Percentiles rank a stretch among this genome's conserved stretches.
phyloP scores from a whole-genome alignment of 2,888 invertebrate genomes.

The Ochropleura leucogaster region DNA sequence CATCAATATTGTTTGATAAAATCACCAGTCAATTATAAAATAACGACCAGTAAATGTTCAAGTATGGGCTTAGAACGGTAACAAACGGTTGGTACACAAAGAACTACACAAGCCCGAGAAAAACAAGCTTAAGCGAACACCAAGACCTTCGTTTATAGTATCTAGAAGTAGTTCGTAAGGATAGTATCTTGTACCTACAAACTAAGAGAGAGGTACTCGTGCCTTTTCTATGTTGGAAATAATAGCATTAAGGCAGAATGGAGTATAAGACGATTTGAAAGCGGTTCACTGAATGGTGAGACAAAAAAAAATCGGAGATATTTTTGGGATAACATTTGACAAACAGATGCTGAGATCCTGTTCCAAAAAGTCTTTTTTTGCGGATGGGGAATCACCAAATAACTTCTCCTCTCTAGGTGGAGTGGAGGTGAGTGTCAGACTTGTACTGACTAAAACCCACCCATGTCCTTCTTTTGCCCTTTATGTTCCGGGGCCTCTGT shows the following conservation, averaged over 20 bases:
- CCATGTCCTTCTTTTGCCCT: too few relatives aligned
- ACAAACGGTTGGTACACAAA: slow-evolving; percentile 35
- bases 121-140: slow-evolving; percentile 48
- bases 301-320: neutral
- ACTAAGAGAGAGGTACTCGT: slow-evolving; percentile 3
- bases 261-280: neutral
- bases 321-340: neutral
- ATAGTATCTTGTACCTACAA: neutral
- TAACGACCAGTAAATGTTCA: slow-evolving; percentile 38
- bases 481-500: too few relatives aligned
- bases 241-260: neutral
- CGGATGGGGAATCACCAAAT: too few relatives aligned
- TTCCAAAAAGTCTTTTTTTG: too few relatives aligned
- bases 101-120: slow-evolving; percentile 37
- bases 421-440: too few relatives aligned
- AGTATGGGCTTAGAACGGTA: slow-evolving; percentile 34
- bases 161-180: slow-evolving; percentile 1
- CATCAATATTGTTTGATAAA: slow-evolving; percentile 1
- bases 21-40: slow-evolving; percentile 17
- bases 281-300: neutral
- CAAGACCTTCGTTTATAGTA: slow-evolving; percentile 45
- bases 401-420: too few relatives aligned
- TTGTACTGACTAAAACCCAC: too few relatives aligned
- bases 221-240: neutral
- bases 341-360: neutral